Base-by-base conservation (phyloP, 1,140 invertebrate genomes). In the Hypothenemus hampei region DNA sequence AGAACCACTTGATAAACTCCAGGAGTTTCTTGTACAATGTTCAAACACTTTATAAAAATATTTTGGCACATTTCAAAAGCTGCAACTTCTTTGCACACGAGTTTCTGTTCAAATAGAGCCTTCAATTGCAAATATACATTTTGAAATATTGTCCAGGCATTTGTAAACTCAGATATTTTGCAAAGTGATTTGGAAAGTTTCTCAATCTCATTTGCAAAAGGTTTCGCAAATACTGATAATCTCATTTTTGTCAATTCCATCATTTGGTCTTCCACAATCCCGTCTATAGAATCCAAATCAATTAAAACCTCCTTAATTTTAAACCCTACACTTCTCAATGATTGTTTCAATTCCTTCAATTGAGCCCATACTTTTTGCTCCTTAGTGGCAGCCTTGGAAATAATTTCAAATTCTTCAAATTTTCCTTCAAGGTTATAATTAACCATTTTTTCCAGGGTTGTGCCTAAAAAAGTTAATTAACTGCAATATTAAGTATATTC, bases 151-250 rank as follows among this genome's bases (percentile, higher is more conserved):
- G 85, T 77, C 90, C 90, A 94, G 13, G 40, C 37, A 26, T 18
- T 31, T 16, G 53, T 35, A 11, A 52, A 37, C 37, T 77, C 75
- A 67, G 89, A 86, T 0, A 92, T 80, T 26, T 85, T 72, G 29
- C 82, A 74, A 20, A 95, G 76, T 64, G 83, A 84, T 21, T 82
- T 79, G 69, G 91, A 92, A 86, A 91, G 94, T 2, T 80, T 76
- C 35, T 46, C 41, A 19, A 86, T 83, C 71, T 91, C 83, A 20
- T 71, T 64, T 72, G 89, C 84, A 72, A 91, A 89, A 5, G 91
- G 91, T 71, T 91, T 90, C 22, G 93, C 89, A 71, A 91, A 94
- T 3, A 89, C 88, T 0, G 90, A 93, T 4, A 89, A 86, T 62
- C 87, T 78, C 86, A 94, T 93, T 1, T 83, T 82, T 63, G 91